These are phyloP conservation scores for Stigmatopora nigra DNA, from an alignment of 2,113 vertebrate species.

Conservation along the genomic window DNA sequence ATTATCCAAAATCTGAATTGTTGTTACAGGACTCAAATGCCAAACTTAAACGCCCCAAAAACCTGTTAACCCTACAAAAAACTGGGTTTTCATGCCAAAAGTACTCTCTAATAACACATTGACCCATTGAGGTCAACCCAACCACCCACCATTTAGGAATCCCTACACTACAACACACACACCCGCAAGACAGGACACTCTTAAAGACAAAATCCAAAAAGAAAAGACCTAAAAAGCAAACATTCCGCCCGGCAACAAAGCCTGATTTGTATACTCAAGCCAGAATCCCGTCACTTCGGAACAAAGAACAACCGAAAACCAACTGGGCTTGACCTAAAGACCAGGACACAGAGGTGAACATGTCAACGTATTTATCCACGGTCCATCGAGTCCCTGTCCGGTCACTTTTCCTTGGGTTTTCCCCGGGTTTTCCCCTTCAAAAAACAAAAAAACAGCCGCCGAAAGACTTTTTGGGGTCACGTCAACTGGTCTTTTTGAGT, in stretches of 20 bases:
- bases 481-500: constrained; percentile 51
- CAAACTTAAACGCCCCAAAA: no score
- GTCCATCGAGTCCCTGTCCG: constrained; percentile 39
- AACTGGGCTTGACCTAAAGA: constrained; percentile 36
- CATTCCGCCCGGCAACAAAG: constrained; percentile 29
- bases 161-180: neutral
- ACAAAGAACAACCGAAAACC: constrained; percentile 42
- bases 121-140: no score
- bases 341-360: constrained; percentile 37
- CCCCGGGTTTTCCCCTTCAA: no score
- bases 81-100: neutral
- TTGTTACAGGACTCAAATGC: no score
- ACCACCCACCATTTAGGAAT: neutral
- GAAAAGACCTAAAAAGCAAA: constrained; percentile 30
- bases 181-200: constrained; percentile 16
- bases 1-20: no score
- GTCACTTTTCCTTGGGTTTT: constrained; percentile 22
- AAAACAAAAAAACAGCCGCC: constrained; percentile 33
- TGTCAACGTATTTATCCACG: constrained; percentile 37
- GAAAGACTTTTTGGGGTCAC: constrained; percentile 46
- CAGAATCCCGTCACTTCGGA: constrained; percentile 13
- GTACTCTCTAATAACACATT: neutral
- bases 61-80: no score
- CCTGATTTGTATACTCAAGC: constrained; percentile 26
- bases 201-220: constrained; percentile 12